phyloP scores from a whole-genome alignment of 2,888 invertebrate genomes.

The Selenia dentaria region DNA sequence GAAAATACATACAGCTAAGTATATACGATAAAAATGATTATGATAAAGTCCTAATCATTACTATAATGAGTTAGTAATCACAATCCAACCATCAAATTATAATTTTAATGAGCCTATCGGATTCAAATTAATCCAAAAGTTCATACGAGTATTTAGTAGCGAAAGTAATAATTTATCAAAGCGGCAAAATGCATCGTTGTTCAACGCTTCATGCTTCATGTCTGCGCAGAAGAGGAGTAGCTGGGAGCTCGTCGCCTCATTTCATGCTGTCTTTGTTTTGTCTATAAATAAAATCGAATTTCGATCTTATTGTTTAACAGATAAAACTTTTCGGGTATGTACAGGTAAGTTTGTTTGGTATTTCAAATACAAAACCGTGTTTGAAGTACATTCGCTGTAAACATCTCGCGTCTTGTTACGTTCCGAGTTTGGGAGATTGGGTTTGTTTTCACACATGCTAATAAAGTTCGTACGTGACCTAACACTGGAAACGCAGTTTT shows the following conservation, averaged over 20 bases:
- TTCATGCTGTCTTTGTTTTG: too few species aligned
- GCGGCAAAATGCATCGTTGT: conserved; percentile 51
- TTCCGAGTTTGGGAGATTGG: conserved; percentile 73
- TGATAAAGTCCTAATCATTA: too few species aligned
- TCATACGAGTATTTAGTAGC: too few species aligned
- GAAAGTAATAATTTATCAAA: conserved; percentile 34
- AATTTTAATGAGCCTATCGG: too few species aligned
- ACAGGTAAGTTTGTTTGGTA: conserved; percentile 37
- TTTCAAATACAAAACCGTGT: conserved; percentile 51
- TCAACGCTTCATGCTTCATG: conserved; percentile 58
- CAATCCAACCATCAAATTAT: too few species aligned
- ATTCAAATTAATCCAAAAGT: too few species aligned
- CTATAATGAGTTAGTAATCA: too few species aligned
- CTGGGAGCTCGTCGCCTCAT: too few species aligned
- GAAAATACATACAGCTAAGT: too few species aligned
- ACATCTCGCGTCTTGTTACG: conserved; percentile 73
- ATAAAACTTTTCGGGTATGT: conserved; percentile 32
- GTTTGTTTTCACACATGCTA: conserved; percentile 77
- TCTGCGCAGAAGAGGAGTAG: conserved; percentile 56
- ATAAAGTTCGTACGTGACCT: conserved; percentile 60
- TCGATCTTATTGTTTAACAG: conserved; percentile 29
- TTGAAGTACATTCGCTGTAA: conserved; percentile 64
- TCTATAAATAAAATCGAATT: too few species aligned
- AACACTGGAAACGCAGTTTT: too few species aligned
- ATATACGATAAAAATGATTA: too few species aligned